Conservation (phyloP, 2,797 vertebrate genomes). For the Pantherophis vulpinus region DNA sequence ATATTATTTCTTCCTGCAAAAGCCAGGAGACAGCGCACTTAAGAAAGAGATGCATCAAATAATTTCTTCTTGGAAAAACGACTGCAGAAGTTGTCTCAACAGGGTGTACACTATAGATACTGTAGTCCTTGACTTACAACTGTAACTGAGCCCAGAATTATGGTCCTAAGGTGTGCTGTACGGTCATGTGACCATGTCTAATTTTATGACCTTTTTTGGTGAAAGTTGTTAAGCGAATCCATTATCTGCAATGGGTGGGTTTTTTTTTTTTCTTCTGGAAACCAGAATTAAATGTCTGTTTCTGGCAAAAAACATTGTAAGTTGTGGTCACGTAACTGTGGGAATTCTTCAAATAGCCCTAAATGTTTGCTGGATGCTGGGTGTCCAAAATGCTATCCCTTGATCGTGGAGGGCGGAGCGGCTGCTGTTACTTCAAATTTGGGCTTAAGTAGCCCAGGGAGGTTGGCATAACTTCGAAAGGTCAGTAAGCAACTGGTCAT, state of each 20-base stretch:
- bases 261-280: neutral
- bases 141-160: neutral
- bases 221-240: neutral
- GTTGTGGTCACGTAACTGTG: no score
- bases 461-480: no score
- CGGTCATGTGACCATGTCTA: neutral
- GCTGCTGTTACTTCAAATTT: no score
- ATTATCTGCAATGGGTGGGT: neutral
- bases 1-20: neutral
- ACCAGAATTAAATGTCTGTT: neutral
- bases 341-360: no score
- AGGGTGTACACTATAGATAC: neutral
- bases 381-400: no score
- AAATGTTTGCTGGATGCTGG: no score
- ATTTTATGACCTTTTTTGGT: neutral
- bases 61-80: no score
- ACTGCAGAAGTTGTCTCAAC: neutral
- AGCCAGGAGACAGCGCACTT: neutral
- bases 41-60: neutral
- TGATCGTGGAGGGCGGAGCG: no score
- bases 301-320: no score
- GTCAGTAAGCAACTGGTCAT: no score
- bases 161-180: neutral
- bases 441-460: no score
- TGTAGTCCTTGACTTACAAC: neutral